A percentile compares a stretch with the other conserved stretches of the same genome.
Evolutionary conservation across 2,888 invertebrate genomes (phyloP).

Genomic region (Pecten maximus): DNA sequence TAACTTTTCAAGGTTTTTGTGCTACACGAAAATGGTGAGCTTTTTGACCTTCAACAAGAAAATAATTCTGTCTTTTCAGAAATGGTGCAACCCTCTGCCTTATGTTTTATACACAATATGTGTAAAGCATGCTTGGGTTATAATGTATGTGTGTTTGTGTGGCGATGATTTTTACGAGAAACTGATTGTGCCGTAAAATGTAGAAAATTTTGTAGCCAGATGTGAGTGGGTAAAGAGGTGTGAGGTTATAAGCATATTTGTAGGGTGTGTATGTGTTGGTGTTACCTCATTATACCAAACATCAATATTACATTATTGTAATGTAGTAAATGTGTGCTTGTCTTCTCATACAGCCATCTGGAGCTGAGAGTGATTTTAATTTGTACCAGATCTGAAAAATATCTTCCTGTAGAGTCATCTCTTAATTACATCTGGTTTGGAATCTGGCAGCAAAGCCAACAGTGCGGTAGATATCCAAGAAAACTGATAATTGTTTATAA

Average conservation of each 20-base stretch:
- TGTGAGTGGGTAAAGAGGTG: neutral
- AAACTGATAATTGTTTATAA: neutral
- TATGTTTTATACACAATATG: too few species aligned
- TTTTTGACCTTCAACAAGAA: too few species aligned
- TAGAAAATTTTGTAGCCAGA: neutral
- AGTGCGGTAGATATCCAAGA: neutral
- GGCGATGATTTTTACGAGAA: too few species aligned
- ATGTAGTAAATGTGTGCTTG: neutral
- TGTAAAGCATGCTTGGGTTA: too few species aligned
- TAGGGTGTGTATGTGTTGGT: neutral
- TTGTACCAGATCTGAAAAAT: neutral
- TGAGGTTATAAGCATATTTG: neutral
- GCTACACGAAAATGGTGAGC: too few species aligned
- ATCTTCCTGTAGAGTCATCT: neutral
- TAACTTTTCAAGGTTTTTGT: too few species aligned
- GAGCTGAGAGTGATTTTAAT: neutral
- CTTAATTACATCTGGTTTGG: slow-evolving; percentile 13
- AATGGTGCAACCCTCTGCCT: too few species aligned
- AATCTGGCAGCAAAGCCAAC: neutral
- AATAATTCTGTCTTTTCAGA: too few species aligned
- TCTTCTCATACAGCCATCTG: neutral
- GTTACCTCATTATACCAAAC: neutral
- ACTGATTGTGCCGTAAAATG: neutral
- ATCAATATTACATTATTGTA: neutral
- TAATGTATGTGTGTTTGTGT: too few species aligned